These are phyloP conservation scores for Opisthocomus hoazin DNA, from an alignment of 2,113 vertebrate species.

Conservation along the genomic window DNA sequence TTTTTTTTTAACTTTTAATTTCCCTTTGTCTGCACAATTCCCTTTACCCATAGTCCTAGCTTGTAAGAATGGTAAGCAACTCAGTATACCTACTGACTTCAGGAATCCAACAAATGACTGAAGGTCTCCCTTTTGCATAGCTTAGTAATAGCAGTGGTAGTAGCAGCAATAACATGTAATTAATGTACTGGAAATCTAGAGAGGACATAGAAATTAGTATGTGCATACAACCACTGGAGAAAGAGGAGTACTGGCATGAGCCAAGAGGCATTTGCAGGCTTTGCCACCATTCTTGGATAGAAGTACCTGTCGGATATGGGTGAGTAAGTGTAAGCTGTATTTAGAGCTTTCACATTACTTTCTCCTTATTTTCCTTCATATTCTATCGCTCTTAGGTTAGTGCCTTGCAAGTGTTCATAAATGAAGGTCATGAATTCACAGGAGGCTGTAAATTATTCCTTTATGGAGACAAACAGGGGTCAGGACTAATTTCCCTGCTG, in stretches of 20 bases:
- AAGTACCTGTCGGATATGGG: neutral
- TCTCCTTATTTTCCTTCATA: neutral
- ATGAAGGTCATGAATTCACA: neutral
- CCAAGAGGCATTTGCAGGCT: neutral
- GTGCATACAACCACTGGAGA: neutral
- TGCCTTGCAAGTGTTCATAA: too few relatives aligned
- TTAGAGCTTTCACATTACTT: neutral
- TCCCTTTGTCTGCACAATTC: neutral
- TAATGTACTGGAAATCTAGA: constrained; percentile 25
- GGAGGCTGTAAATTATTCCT: neutral
- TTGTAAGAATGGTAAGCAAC: neutral
- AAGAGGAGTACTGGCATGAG: neutral
- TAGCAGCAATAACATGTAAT: constrained; percentile 20
- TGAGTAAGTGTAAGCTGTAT: neutral
- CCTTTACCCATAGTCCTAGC: neutral
- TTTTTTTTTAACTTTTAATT: neutral
- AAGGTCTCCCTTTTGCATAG: neutral
- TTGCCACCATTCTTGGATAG: neutral
- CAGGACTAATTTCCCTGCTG: neutral
- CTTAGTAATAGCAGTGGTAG: constrained; percentile 14
- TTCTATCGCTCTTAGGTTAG: neutral
- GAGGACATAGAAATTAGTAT: constrained; percentile 2
- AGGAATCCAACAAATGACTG: neutral
- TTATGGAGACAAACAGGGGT: neutral
- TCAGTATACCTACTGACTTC: neutral